Percentiles rank a stretch among this genome's conserved stretches.
Evolutionary conservation across 2,888 invertebrate species (phyloP).

Genomic region (Tuta absoluta): DNA sequence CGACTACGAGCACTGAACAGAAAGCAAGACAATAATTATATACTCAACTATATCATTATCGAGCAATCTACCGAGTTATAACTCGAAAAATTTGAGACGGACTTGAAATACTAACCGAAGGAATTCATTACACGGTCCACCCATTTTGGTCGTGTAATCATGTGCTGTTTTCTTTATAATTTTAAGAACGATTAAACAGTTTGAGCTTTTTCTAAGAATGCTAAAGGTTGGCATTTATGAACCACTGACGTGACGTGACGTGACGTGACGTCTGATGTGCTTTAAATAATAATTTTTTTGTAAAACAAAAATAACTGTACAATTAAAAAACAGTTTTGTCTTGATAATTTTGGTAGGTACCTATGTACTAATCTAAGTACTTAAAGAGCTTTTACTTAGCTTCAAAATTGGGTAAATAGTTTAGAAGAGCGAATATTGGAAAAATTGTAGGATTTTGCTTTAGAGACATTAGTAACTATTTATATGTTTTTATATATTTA

Average conservation of each 20-base stretch:
- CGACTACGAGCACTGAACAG: conserved; percentile 24
- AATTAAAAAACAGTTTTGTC: too few relatives aligned
- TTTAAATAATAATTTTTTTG: neutral
- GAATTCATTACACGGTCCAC: conserved; percentile 65
- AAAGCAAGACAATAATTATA: conserved; percentile 30
- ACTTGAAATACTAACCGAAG: conserved; percentile 35
- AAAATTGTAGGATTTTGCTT: too few relatives aligned
- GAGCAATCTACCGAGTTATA: conserved; percentile 39
- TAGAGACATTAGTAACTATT: too few relatives aligned
- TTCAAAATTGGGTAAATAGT: too few relatives aligned
- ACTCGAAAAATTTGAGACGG: conserved; percentile 44
- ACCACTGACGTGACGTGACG: conserved; percentile 14
- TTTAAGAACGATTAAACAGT: conserved; percentile 46
- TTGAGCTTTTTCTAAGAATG: conserved; percentile 30
- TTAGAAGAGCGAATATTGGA: too few relatives aligned
- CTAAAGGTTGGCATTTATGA: conserved; percentile 18
- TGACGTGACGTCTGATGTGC: neutral
- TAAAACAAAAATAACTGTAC: too few relatives aligned
- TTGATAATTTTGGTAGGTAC: too few relatives aligned
- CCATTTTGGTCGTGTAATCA: conserved; percentile 59
- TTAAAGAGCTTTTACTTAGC: too few relatives aligned
- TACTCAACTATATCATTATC: conserved; percentile 23
- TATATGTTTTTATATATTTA: too few relatives aligned
- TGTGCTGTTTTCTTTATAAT: conserved; percentile 47
- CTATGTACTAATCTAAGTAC: too few relatives aligned